Evolutionary conservation across 2,797 vertebrate species (phyloP).

Genomic region (Moxostoma hubbsi): DNA sequence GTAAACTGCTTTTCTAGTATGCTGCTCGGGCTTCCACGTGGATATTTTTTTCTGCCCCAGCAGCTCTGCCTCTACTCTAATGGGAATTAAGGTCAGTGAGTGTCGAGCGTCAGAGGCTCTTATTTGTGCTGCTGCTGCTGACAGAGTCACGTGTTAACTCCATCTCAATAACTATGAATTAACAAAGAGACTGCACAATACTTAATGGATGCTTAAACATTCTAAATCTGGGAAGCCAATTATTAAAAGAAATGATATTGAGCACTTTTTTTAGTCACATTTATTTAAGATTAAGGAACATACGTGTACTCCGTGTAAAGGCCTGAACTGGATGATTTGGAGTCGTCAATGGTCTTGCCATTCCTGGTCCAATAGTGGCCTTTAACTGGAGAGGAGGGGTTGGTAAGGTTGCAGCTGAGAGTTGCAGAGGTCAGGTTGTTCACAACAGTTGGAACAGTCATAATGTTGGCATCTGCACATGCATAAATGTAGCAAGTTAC

Average conservation of each 20-base stretch:
- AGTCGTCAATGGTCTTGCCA: conserved; percentile 61
- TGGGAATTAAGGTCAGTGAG: conserved; percentile 83
- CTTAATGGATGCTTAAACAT: no score
- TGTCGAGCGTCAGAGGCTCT: conserved; percentile 71
- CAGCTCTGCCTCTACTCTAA: conserved; percentile 61
- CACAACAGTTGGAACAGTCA: fast-evolving
- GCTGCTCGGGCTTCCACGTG: neutral
- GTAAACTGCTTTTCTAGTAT: conserved; percentile 12
- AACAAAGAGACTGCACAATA: no score
- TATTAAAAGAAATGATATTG: neutral
- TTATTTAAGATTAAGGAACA: conserved; percentile 56
- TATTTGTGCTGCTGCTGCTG: conserved; percentile 56
- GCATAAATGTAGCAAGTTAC: neutral
- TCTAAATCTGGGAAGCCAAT: no score
- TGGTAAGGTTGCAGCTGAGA: conserved; percentile 82
- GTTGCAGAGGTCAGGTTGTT: conserved; percentile 58
- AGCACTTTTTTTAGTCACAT: neutral
- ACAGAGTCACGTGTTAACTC: conserved; percentile 60
- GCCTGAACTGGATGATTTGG: fast-evolving
- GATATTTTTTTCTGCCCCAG: conserved; percentile 46
- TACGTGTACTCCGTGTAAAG: conserved; percentile 70
- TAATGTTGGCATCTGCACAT: conserved; percentile 74
- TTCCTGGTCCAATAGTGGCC: conserved; percentile 82
- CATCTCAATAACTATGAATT: no score
- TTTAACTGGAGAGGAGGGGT: neutral